Evolutionary conservation across 2,797 vertebrate genomes (phyloP), one percentile per base, ranked within the genome.

Genomic region (Caiman crocodilus): DNA sequence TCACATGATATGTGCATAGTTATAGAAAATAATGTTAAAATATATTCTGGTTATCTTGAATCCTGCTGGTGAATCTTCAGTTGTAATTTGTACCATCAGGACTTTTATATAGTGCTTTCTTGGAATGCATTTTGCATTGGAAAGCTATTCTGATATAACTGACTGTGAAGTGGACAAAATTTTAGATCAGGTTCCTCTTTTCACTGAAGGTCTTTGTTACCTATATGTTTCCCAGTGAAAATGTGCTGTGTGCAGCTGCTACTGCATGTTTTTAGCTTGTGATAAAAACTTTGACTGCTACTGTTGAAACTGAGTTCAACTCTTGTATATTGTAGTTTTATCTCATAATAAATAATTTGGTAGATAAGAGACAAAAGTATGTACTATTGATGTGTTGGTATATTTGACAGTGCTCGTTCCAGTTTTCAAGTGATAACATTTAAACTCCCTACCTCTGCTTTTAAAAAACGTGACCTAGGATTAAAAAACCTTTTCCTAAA

Each of bases 201-300:
- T 88, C 71, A 88, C 57, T 71, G 74, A 50, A 75, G 81, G 82
- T 96, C 89, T 26, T 92, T 91, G 85, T 60, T 85, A 86, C 74
- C 82, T 83, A 67, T 76, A 80, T 65, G 75, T 76, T 88, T 96
- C 78, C 79, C 50, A 77, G 92, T 96, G 93, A 96, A 97, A 97
- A 97, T 92, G 95, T 97, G 97, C 97, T 94, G 91, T 92, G 96
- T 97, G 84, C 67, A 84, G 63, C 88, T 96, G 94, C 82, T 89
- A 28, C 94, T 96, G 92, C 96, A 88, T 98, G 97, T 97, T 97
- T 97, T 98, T 96, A 97, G 89, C 94, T 84, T 96, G 84, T 97
- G 96, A 96, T 97, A 95, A 95, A 97, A 97, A 94, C 80, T 96
- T 93, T 96, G 87, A 89, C 87, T 96, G 85, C 94, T 96, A 75